Evolutionary conservation across 2,888 invertebrate genomes (phyloP).

Genomic region (Elysia crispata): DNA sequence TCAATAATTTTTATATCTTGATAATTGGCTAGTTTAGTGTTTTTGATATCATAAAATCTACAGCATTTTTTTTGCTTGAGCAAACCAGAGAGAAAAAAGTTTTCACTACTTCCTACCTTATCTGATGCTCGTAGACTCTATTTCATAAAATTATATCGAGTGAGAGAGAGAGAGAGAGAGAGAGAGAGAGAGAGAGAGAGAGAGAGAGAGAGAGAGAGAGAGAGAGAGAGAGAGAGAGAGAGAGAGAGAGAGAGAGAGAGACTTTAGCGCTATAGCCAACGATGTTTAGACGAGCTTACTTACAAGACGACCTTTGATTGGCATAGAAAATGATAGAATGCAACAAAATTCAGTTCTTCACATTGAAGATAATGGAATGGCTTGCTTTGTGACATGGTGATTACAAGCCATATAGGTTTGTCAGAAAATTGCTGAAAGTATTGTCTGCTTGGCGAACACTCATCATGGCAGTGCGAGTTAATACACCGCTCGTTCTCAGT

Average conservation of each 20-base stretch:
- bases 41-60: too few relatives aligned
- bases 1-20: too few relatives aligned
- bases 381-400: neutral
- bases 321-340: too few relatives aligned
- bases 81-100: neutral
- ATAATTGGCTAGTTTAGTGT: too few relatives aligned
- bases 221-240: conserved; percentile 22
- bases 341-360: too few relatives aligned
- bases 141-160: neutral
- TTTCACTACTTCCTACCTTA: neutral
- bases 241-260: conserved; percentile 16
- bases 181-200: neutral
- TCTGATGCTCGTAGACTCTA: neutral
- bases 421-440: neutral
- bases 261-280: neutral
- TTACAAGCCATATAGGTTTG: neutral
- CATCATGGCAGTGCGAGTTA: too few relatives aligned
- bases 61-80: neutral
- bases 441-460: neutral
- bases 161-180: neutral
- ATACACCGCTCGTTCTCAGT: too few relatives aligned
- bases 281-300: neutral
- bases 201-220: conserved; percentile 38
- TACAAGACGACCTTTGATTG: neutral
- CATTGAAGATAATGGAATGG: too few relatives aligned